Conservation (phyloP, 30 jellyfish, hydroid and myxozoan genomes). For the Cassiopea andromeda region DNA sequence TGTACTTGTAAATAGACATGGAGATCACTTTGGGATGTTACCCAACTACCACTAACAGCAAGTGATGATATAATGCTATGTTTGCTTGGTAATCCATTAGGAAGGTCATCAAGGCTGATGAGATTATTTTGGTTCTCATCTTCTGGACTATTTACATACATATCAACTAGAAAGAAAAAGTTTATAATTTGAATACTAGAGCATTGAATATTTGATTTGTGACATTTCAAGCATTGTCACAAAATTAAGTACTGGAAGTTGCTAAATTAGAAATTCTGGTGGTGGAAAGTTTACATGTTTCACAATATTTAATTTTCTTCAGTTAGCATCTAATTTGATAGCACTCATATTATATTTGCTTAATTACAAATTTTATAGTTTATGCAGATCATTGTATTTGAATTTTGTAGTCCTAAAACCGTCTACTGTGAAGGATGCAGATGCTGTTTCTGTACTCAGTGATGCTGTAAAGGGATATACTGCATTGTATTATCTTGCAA, state of each 20-base stretch:
- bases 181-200: too few species aligned
- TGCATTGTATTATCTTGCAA: constrained; percentile 87
- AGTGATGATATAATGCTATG: constrained; percentile 77
- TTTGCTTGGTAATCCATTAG: constrained; percentile 46
- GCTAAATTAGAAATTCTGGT: too few species aligned
- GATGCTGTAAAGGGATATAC: constrained; percentile 95
- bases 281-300: too few species aligned
- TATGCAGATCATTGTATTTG: background rate
- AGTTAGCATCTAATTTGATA: too few species aligned
- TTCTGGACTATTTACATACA: constrained; percentile 63
- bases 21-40: constrained; percentile 74
- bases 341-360: too few species aligned
- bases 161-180: constrained; percentile 47
- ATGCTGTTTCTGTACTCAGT: constrained; percentile 84
- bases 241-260: too few species aligned
- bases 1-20: constrained; percentile 51
- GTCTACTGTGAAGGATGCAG: constrained; percentile 72
- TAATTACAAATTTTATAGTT: too few species aligned
- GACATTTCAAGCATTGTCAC: too few species aligned
- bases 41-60: constrained; percentile 94
- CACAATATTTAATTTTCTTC: too few species aligned
- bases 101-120: constrained; percentile 32
- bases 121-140: constrained; percentile 50
- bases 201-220: too few species aligned
- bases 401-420: constrained; percentile 75